These are phyloP conservation scores for Sitta carolinensis DNA, from an alignment of 2,797 vertebrate species.

Conservation along the genomic window DNA sequence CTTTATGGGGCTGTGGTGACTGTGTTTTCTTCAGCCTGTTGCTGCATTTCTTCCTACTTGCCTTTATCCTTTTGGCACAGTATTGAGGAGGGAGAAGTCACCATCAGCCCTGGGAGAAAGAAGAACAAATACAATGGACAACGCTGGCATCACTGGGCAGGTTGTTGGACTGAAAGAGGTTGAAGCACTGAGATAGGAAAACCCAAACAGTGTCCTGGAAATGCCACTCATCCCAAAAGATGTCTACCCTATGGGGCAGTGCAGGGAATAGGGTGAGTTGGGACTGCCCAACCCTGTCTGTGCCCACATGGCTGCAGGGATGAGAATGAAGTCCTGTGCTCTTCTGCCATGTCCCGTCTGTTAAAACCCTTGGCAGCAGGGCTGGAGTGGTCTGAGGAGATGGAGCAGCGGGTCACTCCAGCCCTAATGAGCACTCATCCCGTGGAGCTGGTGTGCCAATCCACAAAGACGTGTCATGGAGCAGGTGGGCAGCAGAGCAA, in stretches of 20 bases:
- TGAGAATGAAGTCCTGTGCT: accelerated
- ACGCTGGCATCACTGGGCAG: background rate
- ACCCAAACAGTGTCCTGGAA: background rate
- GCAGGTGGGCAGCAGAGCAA: background rate
- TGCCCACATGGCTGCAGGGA: too few relatives aligned
- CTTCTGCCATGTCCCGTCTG: accelerated
- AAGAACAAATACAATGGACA: background rate
- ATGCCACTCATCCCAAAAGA: accelerated
- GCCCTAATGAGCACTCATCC: background rate
- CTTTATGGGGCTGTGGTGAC: background rate
- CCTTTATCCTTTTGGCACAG: background rate
- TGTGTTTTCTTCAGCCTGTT: background rate
- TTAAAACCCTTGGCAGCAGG: background rate
- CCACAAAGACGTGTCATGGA: background rate
- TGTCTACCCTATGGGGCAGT: background rate
- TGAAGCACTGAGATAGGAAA: background rate
- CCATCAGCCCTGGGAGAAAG: background rate
- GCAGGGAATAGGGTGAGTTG: background rate
- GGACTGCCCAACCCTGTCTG: background rate
- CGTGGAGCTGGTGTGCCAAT: accelerated
- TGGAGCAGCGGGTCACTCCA: background rate
- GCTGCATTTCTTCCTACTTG: background rate
- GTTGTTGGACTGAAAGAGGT: background rate
- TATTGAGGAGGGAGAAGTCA: background rate
- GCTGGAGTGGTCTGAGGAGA: background rate